Evolutionary conservation across 2,797 vertebrate genomes (phyloP), one percentile per base, ranked within the genome.

Genomic region (Periophthalmus magnuspinnatus): DNA sequence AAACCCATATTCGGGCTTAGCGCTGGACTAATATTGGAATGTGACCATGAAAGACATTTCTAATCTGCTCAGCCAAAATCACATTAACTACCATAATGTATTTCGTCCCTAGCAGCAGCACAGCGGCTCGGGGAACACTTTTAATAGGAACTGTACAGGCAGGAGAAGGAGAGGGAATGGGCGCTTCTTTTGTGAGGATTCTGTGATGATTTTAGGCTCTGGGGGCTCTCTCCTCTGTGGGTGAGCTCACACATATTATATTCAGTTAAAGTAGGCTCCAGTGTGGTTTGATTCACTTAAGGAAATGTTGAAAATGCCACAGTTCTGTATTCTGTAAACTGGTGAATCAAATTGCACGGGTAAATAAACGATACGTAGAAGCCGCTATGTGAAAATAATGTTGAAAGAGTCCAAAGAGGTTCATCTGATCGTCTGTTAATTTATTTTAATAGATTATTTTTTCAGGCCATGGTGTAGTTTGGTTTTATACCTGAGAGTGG

Each of bases 61-160:
- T 93, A 93, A 93, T 93, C 93, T 93, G 86, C 90, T 92, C 89
- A 88, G 80, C 79, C 82, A 83, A 93, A 93, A 93, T 93, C 92
- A 93, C 90, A 93, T 93, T 93, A 93, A 89, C 89, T 91, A 77
- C 62, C 80, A 75, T 85, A 89, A 89, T 92, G 86, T 89, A 90
- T 90, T 92, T 93, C 85, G 76, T 80, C 84, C 86, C 86, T 87
- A 89, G 85, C 76, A 84, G 90, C 81, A 84, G 90, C 81, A 80
- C 75, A 81, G 81, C 50, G 58, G 62, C 80, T 84, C 79, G 83
- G 84, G 79, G 82, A 86, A 89, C 68, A 84, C 79, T 86, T 91
- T 89, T 87, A 91, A 91, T 88, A 77, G 77, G 81, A 87, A 84
- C 75, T 85, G 89, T 85, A 54, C 66, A 55, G 33, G 3, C 66